Evolutionary conservation across 2,797 vertebrate species (phyloP), one percentile per base, ranked within the genome.

Genomic region (Florisuga fusca): DNA sequence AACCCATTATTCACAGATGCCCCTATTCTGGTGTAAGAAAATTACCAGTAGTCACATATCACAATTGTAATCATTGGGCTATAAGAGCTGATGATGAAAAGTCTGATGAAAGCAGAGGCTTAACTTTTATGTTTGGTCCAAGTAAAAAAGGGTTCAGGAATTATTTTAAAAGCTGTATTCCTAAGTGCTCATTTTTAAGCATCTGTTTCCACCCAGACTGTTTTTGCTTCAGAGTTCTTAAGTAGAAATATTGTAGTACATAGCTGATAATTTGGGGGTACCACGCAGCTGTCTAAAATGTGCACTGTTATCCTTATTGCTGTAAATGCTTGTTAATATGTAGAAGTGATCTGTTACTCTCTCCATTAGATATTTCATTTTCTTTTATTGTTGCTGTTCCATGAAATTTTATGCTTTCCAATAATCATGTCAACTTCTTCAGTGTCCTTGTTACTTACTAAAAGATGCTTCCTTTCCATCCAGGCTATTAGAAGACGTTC

Each of bases 401-500:
- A 1, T 73, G 59, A 87, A 36, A 73, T 84, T 12, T 43, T 66
- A 17, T 50, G 34, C 27, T 66, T 59, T 86, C 31, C 23, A 31
- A 12, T 50, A 55, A 98, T 88, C 97, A 96, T 98, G 98, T 93
- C 58, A 87, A 87, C 83, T 90, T 18, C 10, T 68, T 66, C 8
- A 41, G 27, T 45, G 63, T 91, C 33, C 19, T 27, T 67, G 8
- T 71, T 84, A 51, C 31, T 78, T 59, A 81, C 15, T 90, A 41
- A 84, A 59, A 22, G 17, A 19, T 22, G 45, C 12, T 89, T 96
- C 22, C 27, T 90, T 96, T 88, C 68, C 77, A 6, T 93, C 29
- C 74, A 99, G 99, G 92, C 96, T 99, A 29, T 90, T 99, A 82
- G 99, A 99, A 98, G 98, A 98, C 10, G 97, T 98, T 88, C 98